Base-by-base conservation (phyloP, 2,113 vertebrate genomes). In the Syrmaticus mikado region DNA sequence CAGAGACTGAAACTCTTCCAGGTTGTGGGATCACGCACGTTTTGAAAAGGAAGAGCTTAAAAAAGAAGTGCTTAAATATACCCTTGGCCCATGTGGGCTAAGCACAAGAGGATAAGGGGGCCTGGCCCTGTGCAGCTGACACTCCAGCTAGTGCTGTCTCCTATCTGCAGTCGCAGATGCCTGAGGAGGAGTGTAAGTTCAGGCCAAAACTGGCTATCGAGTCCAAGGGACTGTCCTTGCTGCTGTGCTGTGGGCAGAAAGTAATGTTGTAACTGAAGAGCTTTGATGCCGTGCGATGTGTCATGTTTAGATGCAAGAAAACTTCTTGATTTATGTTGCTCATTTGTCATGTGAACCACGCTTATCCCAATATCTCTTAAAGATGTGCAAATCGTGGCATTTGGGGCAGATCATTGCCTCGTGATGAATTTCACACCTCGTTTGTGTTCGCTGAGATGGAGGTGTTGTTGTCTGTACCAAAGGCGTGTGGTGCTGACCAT, bases 121-220 rank as follows among this genome's bases (percentile, higher is more conserved):
- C 8, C 17, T 87, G 62, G 21, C 58, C 52, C 24, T 24, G 16
- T 72, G 87, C 80, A 77, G 13, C 75, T 76, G 30, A 6, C 3
- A 4, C 58, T 58, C 27, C 48, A 32, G 71, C 58, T 41, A 12
- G 67, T 7, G 18, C 85, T 34, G 34, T 50, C 9, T 53, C 55
- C 60, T 95, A 66, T 93, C 87, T 71, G 82, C 75, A 68, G 71
- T 3, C 76, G 58, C 92, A 92, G 85, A 36, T 91, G 85, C 82
- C 65, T 45, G 71, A n/a, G 87, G 50, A 91, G 76, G 72, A 87
- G 72, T 40, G 2, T 5, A 24, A 75, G 8, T 53, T 82, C 62
- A 95, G 77, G 81, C 52, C 36, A 65, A 79, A 64, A 8, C 65
- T 80, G 4, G 6, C 62, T 60, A 3, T 32, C 15, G 61, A n/a